Conservation (phyloP, 2,888 invertebrate species). For the Trisateles emortualis region DNA sequence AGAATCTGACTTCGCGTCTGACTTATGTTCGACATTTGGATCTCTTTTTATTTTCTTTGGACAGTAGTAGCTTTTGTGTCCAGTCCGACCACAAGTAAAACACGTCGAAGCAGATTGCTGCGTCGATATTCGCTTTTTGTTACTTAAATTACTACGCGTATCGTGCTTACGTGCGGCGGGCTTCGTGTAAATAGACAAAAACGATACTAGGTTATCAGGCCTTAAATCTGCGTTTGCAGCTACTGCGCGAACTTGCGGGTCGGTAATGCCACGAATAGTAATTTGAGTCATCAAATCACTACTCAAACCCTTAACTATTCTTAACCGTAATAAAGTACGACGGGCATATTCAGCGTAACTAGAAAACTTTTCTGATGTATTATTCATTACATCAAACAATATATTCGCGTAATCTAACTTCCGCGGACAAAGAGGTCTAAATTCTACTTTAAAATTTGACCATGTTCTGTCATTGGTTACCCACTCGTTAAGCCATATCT, state of each 20-base stretch:
- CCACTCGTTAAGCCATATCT: background rate
- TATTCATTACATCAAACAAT: too few species aligned
- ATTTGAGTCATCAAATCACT: background rate
- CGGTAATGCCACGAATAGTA: slow-evolving; percentile 3
- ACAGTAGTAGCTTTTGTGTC: background rate
- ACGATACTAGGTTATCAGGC: slow-evolving; percentile 4
- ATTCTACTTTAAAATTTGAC: background rate
- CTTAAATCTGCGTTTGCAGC: slow-evolving; percentile 12
- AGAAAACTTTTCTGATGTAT: background rate
- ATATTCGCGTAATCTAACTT: background rate
- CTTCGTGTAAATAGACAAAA: slow-evolving; percentile 13
- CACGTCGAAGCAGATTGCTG: background rate
- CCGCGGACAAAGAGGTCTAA: background rate
- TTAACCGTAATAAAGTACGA: background rate
- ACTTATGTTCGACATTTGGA: too few species aligned
- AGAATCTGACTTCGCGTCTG: too few species aligned
- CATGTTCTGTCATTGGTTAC: too few species aligned
- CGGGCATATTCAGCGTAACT: background rate
- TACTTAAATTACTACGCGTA: too few species aligned
- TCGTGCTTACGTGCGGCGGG: background rate
- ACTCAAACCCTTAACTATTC: slow-evolving; percentile 1
- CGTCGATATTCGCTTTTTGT: too few species aligned
- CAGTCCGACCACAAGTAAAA: background rate
- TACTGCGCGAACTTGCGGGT: slow-evolving; percentile 7
- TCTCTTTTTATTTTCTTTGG: too few species aligned